These are phyloP conservation scores for Diadophis punctatus DNA, from an alignment of 2,113 vertebrate species.

Conservation along the genomic window DNA sequence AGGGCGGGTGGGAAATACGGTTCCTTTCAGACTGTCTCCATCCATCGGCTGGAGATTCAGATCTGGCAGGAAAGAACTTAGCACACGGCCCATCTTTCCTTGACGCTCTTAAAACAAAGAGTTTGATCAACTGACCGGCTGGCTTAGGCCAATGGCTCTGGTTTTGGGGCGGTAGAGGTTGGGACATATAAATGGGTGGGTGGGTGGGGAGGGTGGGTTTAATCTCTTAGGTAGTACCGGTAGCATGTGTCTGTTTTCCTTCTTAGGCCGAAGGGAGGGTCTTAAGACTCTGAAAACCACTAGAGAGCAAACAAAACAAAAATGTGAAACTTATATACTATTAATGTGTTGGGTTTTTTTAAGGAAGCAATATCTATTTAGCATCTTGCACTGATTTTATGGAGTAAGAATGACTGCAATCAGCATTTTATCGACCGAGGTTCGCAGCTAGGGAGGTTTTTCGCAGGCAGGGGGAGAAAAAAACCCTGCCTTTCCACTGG, in stretches of 20 bases:
- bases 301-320: constrained; percentile 14
- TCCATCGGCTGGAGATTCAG: not conserved
- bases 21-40: not conserved
- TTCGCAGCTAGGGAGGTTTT: not conserved
- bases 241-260: not conserved
- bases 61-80: not conserved
- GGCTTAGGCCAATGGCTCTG: not conserved
- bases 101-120: not conserved
- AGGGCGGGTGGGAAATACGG: not conserved
- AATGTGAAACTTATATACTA: constrained; percentile 29
- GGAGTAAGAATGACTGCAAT: not conserved
- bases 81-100: not conserved
- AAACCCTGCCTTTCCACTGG: not conserved
- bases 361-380: constrained; percentile 39
- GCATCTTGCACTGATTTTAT: constrained; percentile 34
- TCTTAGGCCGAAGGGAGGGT: not conserved
- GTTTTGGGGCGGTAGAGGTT: no score
- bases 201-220: not conserved
- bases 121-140: not conserved
- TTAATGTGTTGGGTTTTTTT: not conserved
- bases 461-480: not conserved
- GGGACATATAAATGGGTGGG: not conserved
- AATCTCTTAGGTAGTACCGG: not conserved
- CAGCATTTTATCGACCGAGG: not conserved
- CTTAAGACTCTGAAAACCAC: constrained; percentile 10